Conservation (phyloP, 2,797 vertebrate genomes). For the Hozukius guyotensis region DNA sequence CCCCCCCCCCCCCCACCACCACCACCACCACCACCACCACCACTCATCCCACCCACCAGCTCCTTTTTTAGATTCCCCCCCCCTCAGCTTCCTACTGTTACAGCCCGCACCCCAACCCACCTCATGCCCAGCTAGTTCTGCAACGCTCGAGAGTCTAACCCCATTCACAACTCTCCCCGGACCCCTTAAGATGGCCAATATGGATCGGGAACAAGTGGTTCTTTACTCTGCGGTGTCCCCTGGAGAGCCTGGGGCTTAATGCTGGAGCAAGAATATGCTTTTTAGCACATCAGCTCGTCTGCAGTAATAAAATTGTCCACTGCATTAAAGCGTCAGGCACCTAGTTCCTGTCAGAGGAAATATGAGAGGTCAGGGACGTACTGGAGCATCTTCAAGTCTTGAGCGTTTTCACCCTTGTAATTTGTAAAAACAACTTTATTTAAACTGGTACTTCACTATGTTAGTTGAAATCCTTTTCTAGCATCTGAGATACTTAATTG, state of each 20-base stretch:
- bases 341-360: constrained; percentile 45
- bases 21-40: background rate
- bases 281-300: constrained; percentile 44
- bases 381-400: constrained; percentile 11
- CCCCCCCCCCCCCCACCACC: background rate
- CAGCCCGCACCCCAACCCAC: constrained; percentile 25
- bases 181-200: constrained; percentile 51
- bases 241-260: constrained; percentile 36
- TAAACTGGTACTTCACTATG: constrained; percentile 7
- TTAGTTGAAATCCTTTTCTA: constrained; percentile 1
- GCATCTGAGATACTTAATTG: constrained; percentile 19
- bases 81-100: constrained; percentile 52
- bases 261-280: constrained; percentile 52
- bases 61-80: constrained; percentile 56
- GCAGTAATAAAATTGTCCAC: constrained; percentile 62
- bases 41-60: constrained; percentile 46
- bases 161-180: constrained; percentile 56
- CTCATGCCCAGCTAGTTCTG: constrained; percentile 22
- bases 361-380: constrained; percentile 26
- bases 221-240: constrained; percentile 45
- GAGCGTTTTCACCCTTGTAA: background rate
- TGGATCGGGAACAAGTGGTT: constrained; percentile 57
- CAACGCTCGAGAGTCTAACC: constrained; percentile 16
- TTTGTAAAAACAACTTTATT: constrained; percentile 14
- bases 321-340: constrained; percentile 54